Evolutionary conservation across 1,140 invertebrate species (phyloP).

Genomic region (Hyles euphorbiae): DNA sequence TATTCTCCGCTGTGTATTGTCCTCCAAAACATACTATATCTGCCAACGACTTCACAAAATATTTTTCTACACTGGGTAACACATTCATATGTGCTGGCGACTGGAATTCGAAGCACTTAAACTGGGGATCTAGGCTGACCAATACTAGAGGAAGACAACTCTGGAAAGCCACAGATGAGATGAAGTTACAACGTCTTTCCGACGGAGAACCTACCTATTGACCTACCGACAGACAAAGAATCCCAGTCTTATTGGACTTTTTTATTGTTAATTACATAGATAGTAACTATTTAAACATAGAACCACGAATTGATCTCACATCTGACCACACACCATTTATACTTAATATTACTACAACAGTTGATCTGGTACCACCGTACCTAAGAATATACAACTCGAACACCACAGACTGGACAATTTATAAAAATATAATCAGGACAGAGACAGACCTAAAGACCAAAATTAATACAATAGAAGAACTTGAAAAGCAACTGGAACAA

Average conservation of each 20-base stretch:
- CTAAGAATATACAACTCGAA: slow-evolving; percentile 6
- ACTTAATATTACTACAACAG: background rate
- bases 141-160: slow-evolving; percentile 10
- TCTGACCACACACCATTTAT: background rate
- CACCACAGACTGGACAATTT: slow-evolving; percentile 5
- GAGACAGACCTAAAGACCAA: slow-evolving; percentile 2
- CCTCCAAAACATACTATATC: slow-evolving; percentile 17
- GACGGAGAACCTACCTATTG: no score
- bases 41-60: slow-evolving; percentile 7
- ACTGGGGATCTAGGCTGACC: slow-evolving; percentile 11
- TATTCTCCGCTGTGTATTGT: slow-evolving; percentile 16
- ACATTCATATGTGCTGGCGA: slow-evolving; percentile 11
- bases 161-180: background rate
- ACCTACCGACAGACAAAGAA: no score
- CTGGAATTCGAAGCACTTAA: slow-evolving; percentile 11
- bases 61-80: slow-evolving; percentile 2
- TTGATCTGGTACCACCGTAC: background rate
- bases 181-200: no score
- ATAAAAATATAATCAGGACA: slow-evolving; percentile 3
- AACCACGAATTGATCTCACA: no score
- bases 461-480: slow-evolving; percentile 3
- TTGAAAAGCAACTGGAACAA: no score
- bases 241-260: no score
- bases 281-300: no score
- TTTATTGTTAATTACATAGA: no score